Evolutionary conservation across 2,888 invertebrate genomes (phyloP).

Genomic region (Spodoptera littoralis): DNA sequence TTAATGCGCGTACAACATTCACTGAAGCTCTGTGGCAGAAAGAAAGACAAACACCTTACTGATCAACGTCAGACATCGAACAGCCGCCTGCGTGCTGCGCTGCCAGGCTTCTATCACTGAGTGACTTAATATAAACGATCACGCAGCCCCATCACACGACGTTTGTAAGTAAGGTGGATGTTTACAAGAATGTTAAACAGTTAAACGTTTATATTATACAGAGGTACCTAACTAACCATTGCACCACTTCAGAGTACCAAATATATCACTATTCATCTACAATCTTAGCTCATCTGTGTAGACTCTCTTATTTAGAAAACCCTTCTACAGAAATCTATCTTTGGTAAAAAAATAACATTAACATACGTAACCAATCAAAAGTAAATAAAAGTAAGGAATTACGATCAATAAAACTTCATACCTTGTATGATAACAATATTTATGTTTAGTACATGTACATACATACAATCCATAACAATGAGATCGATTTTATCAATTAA

Average conservation of each 20-base stretch:
- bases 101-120: conserved; percentile 1
- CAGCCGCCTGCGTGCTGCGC: conserved; percentile 1
- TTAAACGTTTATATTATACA: conserved; percentile 72
- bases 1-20: conserved; percentile 72
- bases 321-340: conserved; percentile 82
- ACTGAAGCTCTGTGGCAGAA: conserved; percentile 79
- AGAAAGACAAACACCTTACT: conserved; percentile 56
- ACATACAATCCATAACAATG: conserved; percentile 85
- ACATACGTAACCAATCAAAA: conserved; percentile 75
- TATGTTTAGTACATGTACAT: conserved; percentile 79
- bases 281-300: conserved; percentile 67
- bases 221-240: conserved; percentile 81
- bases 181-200: conserved; percentile 65
- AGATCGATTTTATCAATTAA: conserved; percentile 84
- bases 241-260: conserved; percentile 82
- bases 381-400: conserved; percentile 67
- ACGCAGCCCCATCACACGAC: conserved; percentile 19
- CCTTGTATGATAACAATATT: conserved; percentile 88
- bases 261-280: conserved; percentile 72
- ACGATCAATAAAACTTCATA: conserved; percentile 80
- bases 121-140: conserved; percentile 25
- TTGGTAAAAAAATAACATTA: conserved; percentile 82
- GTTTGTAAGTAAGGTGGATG: conserved; percentile 34
- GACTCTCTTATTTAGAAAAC: conserved; percentile 67
- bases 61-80: conserved; percentile 48